These are phyloP conservation scores for Entomobrya proxima DNA, from an alignment of 2,888 invertebrate species.

Conservation along the genomic window DNA sequence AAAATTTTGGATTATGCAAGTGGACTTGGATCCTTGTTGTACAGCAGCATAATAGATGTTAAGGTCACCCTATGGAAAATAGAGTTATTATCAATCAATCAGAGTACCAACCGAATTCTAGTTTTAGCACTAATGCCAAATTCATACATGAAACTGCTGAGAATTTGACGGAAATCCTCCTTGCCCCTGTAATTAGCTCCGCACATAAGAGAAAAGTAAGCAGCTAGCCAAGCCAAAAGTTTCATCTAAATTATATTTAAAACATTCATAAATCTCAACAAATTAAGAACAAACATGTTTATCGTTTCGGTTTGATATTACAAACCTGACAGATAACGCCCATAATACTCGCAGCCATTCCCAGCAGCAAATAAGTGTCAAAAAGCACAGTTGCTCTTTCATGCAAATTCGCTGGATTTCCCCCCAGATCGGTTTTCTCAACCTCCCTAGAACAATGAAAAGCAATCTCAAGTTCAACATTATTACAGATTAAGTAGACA, in stretches of 20 bases:
- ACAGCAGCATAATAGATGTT: slow-evolving; percentile 23
- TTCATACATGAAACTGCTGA: slow-evolving; percentile 48
- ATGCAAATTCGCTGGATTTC: slow-evolving; percentile 37
- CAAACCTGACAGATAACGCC: slow-evolving; percentile 43
- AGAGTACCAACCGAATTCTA: too few species aligned
- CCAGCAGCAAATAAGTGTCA: slow-evolving; percentile 33
- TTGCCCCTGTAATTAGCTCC: slow-evolving; percentile 22
- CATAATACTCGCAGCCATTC: slow-evolving; percentile 33
- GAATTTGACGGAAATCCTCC: slow-evolving; percentile 53
- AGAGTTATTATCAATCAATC: too few species aligned
- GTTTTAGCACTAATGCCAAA: not conserved
- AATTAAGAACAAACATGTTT: not conserved
- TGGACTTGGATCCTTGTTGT: slow-evolving; percentile 46
- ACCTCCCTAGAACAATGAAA: not conserved
- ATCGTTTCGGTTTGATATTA: not conserved
- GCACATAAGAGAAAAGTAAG: slow-evolving; percentile 21
- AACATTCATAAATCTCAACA: not conserved
- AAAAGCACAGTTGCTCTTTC: slow-evolving; percentile 14
- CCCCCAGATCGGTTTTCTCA: not conserved
- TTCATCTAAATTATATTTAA: not conserved
- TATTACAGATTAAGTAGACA: not conserved
- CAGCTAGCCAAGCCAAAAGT: slow-evolving; percentile 37
- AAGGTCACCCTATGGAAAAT: slow-evolving; percentile 40
- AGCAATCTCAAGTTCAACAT: not conserved
- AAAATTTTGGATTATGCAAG: slow-evolving; percentile 1